Evolutionary conservation across 2,797 vertebrate genomes (phyloP), one percentile per base, ranked within the genome.

Genomic region (Enteromius paludinosus): DNA sequence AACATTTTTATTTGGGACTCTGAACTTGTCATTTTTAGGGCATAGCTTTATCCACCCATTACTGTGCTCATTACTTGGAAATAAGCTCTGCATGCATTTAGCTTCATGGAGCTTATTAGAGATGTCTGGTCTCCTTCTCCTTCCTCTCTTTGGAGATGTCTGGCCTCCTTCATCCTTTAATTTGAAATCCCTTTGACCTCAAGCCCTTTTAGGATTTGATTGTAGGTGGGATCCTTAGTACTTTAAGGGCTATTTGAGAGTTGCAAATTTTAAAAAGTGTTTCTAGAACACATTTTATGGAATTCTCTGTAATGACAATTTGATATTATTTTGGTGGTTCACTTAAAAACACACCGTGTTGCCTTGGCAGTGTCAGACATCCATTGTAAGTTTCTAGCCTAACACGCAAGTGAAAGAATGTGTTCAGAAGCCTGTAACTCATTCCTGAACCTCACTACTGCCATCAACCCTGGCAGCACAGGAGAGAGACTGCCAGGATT

Each of bases 361-460:
- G 43, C 56, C 69, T 47, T 73, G 68, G 43, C 76, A 66, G 69
- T 33, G 5, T 30, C 47, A 25, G 81, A 68, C 35, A 69, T 30
- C 3, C 41, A 43, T 79, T 69, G 85, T 72, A 75, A 35, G 38
- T 70, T 45, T 61, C 69, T 38, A 56, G 59, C 23, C 79, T 66
- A 41, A 68, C 66, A 62, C 23, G 0, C 30, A 49, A 56, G 81
- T 49, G 77, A 68, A 85, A 78, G 76, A 83, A 86, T 83, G 74
- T 71, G 61, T 56, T 54, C 68, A 43, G 66, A 79, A 83, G 52
- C 45, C 82, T 81, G 71, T 83, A 82, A 85, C 74, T 88, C 83
- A 84, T 83, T 84, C 54, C 76, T 81, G 61, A 81, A 82, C 81
- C 74, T 86, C 30, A 52, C 70, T 69, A 18, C 52, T 80, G 77